Base-by-base conservation (phyloP, 2,888 invertebrate genomes). In the Euzetes globulus region DNA sequence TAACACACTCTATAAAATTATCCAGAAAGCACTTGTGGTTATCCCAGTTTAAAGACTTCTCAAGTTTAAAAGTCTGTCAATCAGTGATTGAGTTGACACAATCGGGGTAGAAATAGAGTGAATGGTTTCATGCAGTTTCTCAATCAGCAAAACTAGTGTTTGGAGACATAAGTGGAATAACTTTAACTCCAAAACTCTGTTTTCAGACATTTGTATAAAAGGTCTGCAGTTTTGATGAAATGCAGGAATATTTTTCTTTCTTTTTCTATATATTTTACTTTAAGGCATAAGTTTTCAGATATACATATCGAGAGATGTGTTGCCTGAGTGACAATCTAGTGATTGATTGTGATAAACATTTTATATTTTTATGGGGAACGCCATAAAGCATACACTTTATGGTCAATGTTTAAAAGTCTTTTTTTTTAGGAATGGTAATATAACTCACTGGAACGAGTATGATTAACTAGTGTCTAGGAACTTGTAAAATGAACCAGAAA, bases 121-220 rank as follows among this genome's bases (percentile, higher is more conserved):
- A 33, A 33, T 33, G 9, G 33, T 33, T 33, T 33, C 9, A 9
- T 33, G 33, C 33, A 33, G 4, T 33, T 33, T 33, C 33, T 33
- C 33, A 33, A 33, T 33, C 33, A 33, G 33, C 33, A 33, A 33
- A 17, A n/a, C 47, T n/a, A 47, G 47, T 47, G 47, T n/a, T 47
- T n/a, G 47, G 13, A n/a, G 17, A 17, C n/a, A 47, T 52, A 52
- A 52, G 52, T 52, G 52, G 19, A n/a, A 17, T n/a, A 52, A 52
- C 52, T n/a, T 52, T 33, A n/a, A 33, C 33, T 33, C 33, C 33
- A 33, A 33, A 33, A 33, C 33, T 33, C 33, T 33, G 33, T 47
- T 47, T 47, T 47, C n/a, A n/a, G 52, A 52, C 52, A 52, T 52
- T 52, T 52, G 52, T 52, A 52, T 52, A 52, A 19, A 52, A 52